A percentile compares a stretch with the other conserved stretches of the same genome.
Evolutionary conservation across 2,888 invertebrate genomes (phyloP).

Genomic region (Drosophila nr. perissopoda): DNA sequence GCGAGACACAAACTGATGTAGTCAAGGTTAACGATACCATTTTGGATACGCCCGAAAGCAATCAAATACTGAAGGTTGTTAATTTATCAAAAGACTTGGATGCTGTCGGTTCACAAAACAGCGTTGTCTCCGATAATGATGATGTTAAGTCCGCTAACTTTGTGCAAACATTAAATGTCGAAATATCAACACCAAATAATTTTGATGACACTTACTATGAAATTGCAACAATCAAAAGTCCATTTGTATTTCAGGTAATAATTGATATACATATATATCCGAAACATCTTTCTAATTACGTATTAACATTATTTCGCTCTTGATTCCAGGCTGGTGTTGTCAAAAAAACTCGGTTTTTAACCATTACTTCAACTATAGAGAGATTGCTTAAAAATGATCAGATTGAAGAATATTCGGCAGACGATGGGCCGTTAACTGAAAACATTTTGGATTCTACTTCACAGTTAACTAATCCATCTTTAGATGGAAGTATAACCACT

Average conservation of each 20-base stretch:
- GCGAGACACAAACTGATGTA: slow-evolving; percentile 30
- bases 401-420: slow-evolving; percentile 86
- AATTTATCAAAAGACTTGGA: slow-evolving; percentile 87
- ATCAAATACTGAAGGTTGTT: slow-evolving; percentile 57
- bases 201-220: slow-evolving; percentile 94
- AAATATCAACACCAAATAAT: slow-evolving; percentile 94
- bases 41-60: slow-evolving; percentile 85
- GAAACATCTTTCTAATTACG: background rate
- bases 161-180: slow-evolving; percentile 93
- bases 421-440: slow-evolving; percentile 93
- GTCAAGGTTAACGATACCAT: slow-evolving; percentile 83
- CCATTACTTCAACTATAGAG: slow-evolving; percentile 94
- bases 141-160: slow-evolving; percentile 84
- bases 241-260: slow-evolving; percentile 94
- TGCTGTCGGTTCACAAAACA: slow-evolving; percentile 88
- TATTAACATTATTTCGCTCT: background rate
- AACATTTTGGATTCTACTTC: slow-evolving; percentile 93
- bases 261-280: background rate
- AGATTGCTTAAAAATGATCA: slow-evolving; percentile 89
- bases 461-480: slow-evolving; percentile 87
- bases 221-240: slow-evolving; percentile 95
- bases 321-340: slow-evolving; percentile 91
- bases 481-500: slow-evolving; percentile 93
- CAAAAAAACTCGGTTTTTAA: slow-evolving; percentile 94
- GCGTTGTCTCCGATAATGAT: slow-evolving; percentile 87